Evolutionary conservation across 2,797 vertebrate species (phyloP).

Genomic region (Anableps anableps): DNA sequence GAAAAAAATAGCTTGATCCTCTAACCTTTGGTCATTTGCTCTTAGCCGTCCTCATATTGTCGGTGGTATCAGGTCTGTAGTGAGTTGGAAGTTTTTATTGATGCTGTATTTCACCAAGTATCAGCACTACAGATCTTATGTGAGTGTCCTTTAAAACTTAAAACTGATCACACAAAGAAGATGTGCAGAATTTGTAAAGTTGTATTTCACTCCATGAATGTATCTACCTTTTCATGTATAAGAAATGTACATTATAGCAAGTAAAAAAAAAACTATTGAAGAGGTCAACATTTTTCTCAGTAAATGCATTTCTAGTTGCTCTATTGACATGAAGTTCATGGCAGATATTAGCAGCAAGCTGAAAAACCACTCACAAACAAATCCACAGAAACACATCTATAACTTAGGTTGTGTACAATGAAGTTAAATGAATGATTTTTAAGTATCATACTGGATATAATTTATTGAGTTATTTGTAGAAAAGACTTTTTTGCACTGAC

Average conservation of each 20-base stretch:
- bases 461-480: neutral
- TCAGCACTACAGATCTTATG: slow-evolving; percentile 17
- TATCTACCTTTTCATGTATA: neutral
- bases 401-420: too few species aligned
- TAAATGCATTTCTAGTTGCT: neutral
- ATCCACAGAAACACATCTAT: too few species aligned
- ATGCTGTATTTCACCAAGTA: slow-evolving; percentile 35
- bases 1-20: slow-evolving; percentile 46
- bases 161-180: slow-evolving; percentile 31
- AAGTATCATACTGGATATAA: too few species aligned
- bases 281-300: neutral
- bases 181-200: slow-evolving; percentile 17
- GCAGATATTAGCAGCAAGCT: too few species aligned
- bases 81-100: slow-evolving; percentile 46
- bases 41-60: slow-evolving; percentile 36
- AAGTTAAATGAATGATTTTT: too few species aligned
- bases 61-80: neutral
- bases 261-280: neutral
- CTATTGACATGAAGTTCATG: too few species aligned
- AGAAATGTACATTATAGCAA: neutral
- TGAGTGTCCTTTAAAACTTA: slow-evolving; percentile 39
- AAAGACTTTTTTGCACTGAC: neutral
- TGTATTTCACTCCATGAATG: slow-evolving; percentile 23
- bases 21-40: slow-evolving; percentile 42
- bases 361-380: too few species aligned